A percentile compares a stretch with the other conserved stretches of the same genome.
phyloP scores from a whole-genome alignment of 92 coral and sea anemone species.

The Nematostella vectensis region DNA sequence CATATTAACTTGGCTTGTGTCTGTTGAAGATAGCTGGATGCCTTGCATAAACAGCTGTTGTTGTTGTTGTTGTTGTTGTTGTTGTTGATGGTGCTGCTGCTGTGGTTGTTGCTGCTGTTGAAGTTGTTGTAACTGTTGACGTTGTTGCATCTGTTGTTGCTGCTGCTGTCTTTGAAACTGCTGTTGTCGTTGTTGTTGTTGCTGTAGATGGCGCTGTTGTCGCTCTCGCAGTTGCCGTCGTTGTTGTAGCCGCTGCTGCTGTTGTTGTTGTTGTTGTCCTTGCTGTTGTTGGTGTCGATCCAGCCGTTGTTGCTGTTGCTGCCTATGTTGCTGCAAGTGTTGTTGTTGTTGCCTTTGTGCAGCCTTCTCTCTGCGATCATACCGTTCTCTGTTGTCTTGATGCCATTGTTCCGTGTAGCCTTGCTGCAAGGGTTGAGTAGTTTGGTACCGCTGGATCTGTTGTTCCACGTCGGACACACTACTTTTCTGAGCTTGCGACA shows the following conservation, averaged over 20 bases:
- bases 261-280: conserved; percentile 12
- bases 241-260: conserved; percentile 18
- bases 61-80: conserved; percentile 21
- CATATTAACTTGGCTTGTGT: too few relatives aligned
- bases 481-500: too few relatives aligned
- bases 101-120: conserved; percentile 19
- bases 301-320: conserved; percentile 16
- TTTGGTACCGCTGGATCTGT: too few relatives aligned
- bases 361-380: background rate
- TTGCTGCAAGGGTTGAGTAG: too few relatives aligned
- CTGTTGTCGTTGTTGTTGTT: conserved; percentile 7
- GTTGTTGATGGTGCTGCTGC: too few relatives aligned
- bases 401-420: background rate
- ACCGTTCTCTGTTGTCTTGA: background rate
- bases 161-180: conserved; percentile 13
- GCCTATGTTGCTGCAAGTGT: conserved; percentile 10
- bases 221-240: background rate
- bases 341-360: conserved; percentile 6
- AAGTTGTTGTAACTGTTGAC: conserved; percentile 1
- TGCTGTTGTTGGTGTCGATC: conserved; percentile 12
- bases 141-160: conserved; percentile 15
- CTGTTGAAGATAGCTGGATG: too few relatives aligned
- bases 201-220: background rate
- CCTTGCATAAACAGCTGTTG: conserved; percentile 5
- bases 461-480: too few relatives aligned